Percentiles rank a stretch among this genome's conserved stretches.
phyloP scores from a whole-genome alignment of 2,113 vertebrate genomes.

The Catharus minimus region DNA sequence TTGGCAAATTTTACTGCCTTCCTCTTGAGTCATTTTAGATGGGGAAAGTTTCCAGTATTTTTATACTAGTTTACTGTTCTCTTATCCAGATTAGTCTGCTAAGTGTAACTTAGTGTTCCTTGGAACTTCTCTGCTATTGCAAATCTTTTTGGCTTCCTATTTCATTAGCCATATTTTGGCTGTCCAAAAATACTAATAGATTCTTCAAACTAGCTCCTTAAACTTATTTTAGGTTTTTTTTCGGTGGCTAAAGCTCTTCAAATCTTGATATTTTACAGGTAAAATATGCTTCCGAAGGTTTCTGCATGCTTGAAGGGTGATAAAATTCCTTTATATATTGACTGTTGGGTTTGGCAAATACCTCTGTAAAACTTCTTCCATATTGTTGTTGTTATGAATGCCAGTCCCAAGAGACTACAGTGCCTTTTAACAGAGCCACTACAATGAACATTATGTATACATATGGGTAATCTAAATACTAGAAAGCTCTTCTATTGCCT shows the following conservation, averaged over 20 bases:
- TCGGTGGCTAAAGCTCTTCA: not conserved
- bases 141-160: not conserved
- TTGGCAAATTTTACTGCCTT: slow-evolving; percentile 13
- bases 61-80: slow-evolving; percentile 5
- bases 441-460: not conserved
- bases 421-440: not conserved
- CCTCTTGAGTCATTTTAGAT: slow-evolving; percentile 1
- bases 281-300: slow-evolving; percentile 5
- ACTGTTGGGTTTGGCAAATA: slow-evolving; percentile 6
- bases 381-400: not conserved
- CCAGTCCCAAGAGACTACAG: not conserved
- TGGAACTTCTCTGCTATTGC: slow-evolving; percentile 16
- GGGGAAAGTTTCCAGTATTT: slow-evolving; percentile 12
- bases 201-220: not conserved
- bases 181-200: not conserved
- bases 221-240: not conserved
- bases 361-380: not conserved
- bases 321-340: slow-evolving; percentile 9
- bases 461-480: not conserved
- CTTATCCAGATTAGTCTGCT: slow-evolving; percentile 4
- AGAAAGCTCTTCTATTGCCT: not conserved
- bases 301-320: not conserved
- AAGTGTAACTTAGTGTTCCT: slow-evolving; percentile 18
- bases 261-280: not conserved
- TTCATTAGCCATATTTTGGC: not conserved